Conservation (phyloP, 1,140 invertebrate species). For the Trissolcus basalis region DNA sequence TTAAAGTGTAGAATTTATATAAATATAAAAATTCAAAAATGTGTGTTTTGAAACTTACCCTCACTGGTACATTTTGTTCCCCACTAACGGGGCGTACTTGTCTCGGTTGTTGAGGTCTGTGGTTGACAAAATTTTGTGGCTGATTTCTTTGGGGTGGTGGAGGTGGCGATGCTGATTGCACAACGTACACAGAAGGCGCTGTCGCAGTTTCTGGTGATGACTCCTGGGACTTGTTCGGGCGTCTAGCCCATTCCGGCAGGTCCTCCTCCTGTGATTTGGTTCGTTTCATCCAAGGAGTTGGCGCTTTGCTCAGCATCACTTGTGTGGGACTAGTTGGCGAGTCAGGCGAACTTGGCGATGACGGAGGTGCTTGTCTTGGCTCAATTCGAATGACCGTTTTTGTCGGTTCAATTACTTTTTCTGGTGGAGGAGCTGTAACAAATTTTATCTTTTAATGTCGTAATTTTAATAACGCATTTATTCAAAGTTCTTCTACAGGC, state of each 20-base stretch:
- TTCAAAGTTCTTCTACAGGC: too few species aligned
- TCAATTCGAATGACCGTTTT: conserved; percentile 61
- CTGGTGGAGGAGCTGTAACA: conserved; percentile 25
- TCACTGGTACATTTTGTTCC: conserved; percentile 66
- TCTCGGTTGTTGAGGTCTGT: conserved; percentile 50
- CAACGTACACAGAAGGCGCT: conserved; percentile 43
- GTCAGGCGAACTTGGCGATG: conserved; percentile 65
- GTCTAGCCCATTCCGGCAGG: conserved; percentile 74
- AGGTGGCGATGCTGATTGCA: conserved; percentile 70
- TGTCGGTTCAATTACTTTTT: conserved; percentile 44
- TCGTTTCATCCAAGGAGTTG: conserved; percentile 79
- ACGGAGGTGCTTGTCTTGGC: conserved; percentile 53
- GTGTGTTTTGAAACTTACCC: conserved; percentile 55
- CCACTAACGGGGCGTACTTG: conserved; percentile 32
- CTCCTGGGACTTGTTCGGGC: conserved; percentile 55
- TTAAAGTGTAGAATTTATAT: too few species aligned
- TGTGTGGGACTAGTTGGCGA: conserved; percentile 74
- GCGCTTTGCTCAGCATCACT: conserved; percentile 75
- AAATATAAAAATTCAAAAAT: background rate
- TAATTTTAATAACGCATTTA: too few species aligned
- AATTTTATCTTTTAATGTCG: too few species aligned
- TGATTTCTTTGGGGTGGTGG: conserved; percentile 76
- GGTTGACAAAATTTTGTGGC: conserved; percentile 55
- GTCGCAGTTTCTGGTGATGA: conserved; percentile 52
- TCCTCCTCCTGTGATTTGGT: conserved; percentile 69